Evolutionary conservation across 2,797 vertebrate genomes (phyloP).

Genomic region (Myotis myotis): DNA sequence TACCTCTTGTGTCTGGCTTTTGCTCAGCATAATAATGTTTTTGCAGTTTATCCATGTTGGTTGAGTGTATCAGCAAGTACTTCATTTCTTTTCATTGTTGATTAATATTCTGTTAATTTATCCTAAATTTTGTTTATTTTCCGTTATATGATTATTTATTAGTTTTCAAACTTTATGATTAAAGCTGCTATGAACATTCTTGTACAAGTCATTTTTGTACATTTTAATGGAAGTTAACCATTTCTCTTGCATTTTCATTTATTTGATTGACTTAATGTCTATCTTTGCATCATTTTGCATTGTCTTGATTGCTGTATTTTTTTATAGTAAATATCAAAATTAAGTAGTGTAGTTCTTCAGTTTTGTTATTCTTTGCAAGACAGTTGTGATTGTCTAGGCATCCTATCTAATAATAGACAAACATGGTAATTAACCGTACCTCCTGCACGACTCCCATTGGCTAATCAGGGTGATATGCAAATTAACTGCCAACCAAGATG

Average conservation of each 20-base stretch:
- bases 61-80: neutral
- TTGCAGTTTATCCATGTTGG: constrained; percentile 4
- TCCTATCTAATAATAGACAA: neutral
- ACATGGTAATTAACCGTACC: too few relatives aligned
- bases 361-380: constrained; percentile 7
- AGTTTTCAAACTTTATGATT: constrained; percentile 31
- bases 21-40: neutral
- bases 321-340: neutral
- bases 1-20: constrained; percentile 6
- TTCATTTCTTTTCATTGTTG: constrained; percentile 45
- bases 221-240: neutral
- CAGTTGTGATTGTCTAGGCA: neutral
- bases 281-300: neutral
- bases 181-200: neutral
- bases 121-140: neutral
- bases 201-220: neutral
- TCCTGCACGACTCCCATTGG: too few relatives aligned
- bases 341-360: neutral
- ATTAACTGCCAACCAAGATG: too few relatives aligned
- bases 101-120: constrained; percentile 10
- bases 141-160: neutral
- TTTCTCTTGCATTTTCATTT: constrained; percentile 29
- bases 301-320: neutral
- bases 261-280: neutral
- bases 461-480: too few relatives aligned